A percentile compares a stretch with the other conserved stretches of the same genome.
phyloP scores from a whole-genome alignment of 2,113 vertebrate species.

The Platichthys flesus region DNA sequence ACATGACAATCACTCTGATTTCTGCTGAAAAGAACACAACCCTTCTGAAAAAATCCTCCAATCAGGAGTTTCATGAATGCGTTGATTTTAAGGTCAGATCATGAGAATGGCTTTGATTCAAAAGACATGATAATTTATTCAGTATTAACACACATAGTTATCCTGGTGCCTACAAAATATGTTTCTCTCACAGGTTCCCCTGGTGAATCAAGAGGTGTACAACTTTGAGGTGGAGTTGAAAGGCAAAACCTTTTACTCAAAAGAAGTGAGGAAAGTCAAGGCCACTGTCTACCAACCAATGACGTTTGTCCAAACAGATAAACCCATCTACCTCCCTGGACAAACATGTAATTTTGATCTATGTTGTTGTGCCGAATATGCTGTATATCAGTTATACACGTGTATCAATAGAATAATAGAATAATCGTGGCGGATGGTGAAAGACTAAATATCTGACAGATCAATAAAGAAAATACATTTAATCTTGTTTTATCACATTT shows the following conservation, averaged over 20 bases:
- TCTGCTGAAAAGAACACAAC: not conserved
- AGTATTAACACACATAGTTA: not conserved
- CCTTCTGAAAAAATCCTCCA: conserved; percentile 38
- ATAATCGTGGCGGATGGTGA: too few species aligned
- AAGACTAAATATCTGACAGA: too few species aligned
- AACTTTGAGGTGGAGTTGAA: conserved; percentile 63
- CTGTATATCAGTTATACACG: not conserved
- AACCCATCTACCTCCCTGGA: conserved; percentile 80
- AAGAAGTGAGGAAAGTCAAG: conserved; percentile 68
- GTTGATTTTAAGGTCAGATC: conserved; percentile 58
- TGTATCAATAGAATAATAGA: too few species aligned
- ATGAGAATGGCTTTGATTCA: not conserved
- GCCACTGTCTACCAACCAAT: conserved; percentile 39
- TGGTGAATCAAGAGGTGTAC: conserved; percentile 35
- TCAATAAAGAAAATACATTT: too few species aligned
- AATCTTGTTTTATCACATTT: too few species aligned
- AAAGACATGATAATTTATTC: not conserved
- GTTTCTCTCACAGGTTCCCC: conserved; percentile 59
- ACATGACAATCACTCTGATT: conserved; percentile 64
- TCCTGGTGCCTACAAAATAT: not conserved
- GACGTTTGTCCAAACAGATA: conserved; percentile 78
- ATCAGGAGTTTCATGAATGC: conserved; percentile 62
- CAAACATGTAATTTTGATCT: conserved; percentile 70
- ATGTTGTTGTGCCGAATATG: not conserved
- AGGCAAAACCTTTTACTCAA: conserved; percentile 64